phyloP scores from a whole-genome alignment of 2,888 invertebrate genomes.

The Chrysolina americana region DNA sequence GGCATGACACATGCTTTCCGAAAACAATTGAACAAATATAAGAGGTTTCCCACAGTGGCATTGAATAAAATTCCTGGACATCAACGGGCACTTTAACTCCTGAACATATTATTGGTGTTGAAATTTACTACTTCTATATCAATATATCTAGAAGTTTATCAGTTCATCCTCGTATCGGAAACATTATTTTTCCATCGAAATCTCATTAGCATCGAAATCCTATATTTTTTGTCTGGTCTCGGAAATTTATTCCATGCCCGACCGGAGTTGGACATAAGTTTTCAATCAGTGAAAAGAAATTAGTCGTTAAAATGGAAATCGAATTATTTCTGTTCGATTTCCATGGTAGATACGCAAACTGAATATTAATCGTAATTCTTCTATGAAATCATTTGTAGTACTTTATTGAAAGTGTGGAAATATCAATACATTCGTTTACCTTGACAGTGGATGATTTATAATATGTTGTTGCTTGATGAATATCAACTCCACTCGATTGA shows the following conservation, averaged over 20 bases:
- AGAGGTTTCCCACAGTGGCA: too few species aligned
- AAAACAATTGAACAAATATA: too few species aligned
- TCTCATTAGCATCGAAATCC: neutral
- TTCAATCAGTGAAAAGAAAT: neutral
- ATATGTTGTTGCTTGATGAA: too few species aligned
- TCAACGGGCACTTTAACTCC: too few species aligned
- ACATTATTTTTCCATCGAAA: neutral
- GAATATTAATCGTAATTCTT: neutral
- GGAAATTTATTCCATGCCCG: neutral
- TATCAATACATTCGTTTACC: neutral
- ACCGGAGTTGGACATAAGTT: neutral
- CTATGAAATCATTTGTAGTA: neutral
- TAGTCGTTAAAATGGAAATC: constrained; percentile 14
- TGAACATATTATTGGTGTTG: too few species aligned
- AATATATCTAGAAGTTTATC: neutral
- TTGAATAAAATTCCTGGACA: too few species aligned
- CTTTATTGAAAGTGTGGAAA: neutral
- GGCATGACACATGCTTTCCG: too few species aligned
- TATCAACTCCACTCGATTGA: too few species aligned
- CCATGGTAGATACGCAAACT: neutral
- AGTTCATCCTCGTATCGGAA: neutral
- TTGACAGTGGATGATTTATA: neutral
- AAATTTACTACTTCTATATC: neutral
- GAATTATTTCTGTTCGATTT: neutral
- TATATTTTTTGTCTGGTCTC: neutral